Conservation (phyloP, 2,113 vertebrate species). For the Sphaerodactylus townsendi region DNA sequence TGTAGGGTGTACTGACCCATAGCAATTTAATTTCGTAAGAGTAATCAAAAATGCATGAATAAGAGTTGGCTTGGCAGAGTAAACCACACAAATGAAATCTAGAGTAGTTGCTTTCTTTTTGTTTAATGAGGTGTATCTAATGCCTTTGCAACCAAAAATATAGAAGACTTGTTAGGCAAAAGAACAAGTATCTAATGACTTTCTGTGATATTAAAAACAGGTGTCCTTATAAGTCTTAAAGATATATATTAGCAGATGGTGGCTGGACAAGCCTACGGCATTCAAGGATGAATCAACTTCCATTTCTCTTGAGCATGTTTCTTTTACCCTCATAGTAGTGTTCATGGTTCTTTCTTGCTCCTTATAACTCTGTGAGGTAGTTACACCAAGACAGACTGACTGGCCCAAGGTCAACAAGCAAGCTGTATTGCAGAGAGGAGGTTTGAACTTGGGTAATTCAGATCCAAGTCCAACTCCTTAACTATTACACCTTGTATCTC, state of each 20-base stretch:
- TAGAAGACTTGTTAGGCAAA: neutral
- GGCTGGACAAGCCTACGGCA: neutral
- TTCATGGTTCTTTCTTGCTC: too few relatives aligned
- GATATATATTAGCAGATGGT: neutral
- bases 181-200: neutral
- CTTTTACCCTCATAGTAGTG: too few relatives aligned
- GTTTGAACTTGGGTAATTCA: too few relatives aligned
- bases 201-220: constrained; percentile 10
- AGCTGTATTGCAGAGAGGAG: too few relatives aligned
- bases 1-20: constrained; percentile 1
- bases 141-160: constrained; percentile 10
- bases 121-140: constrained; percentile 18
- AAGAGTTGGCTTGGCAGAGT: constrained; percentile 21
- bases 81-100: constrained; percentile 2
- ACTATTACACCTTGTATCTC: too few relatives aligned
- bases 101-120: constrained; percentile 8
- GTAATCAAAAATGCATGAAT: constrained; percentile 18
- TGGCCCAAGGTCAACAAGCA: too few relatives aligned
- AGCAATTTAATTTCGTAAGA: constrained; percentile 15
- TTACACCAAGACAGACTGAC: too few relatives aligned
- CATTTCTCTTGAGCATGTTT: too few relatives aligned
- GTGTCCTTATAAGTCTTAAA: neutral
- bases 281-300: neutral
- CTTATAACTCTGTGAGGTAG: too few relatives aligned
- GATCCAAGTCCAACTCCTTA: too few relatives aligned